Conservation (phyloP, 2,113 vertebrate genomes). For the Pampusana beccarii region DNA sequence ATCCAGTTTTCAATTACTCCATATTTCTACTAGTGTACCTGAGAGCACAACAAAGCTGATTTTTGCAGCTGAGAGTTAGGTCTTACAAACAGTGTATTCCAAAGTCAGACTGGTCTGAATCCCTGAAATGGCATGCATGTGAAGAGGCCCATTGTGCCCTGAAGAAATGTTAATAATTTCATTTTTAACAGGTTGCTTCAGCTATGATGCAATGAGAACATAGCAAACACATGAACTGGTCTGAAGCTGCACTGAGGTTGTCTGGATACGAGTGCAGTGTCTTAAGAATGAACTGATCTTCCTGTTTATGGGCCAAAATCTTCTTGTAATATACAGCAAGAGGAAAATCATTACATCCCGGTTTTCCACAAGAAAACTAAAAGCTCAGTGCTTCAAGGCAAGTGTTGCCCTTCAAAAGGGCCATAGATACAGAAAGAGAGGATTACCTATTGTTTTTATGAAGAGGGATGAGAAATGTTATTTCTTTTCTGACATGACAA, state of each 20-base stretch:
- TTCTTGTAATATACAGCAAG: background rate
- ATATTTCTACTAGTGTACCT: background rate
- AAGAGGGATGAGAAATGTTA: background rate
- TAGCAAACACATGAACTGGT: background rate
- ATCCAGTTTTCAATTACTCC: conserved; percentile 32
- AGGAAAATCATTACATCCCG: background rate
- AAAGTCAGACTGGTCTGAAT: background rate
- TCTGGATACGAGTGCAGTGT: background rate
- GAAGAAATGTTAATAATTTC: background rate
- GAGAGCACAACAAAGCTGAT: background rate
- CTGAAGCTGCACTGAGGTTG: background rate
- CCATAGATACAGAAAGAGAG: background rate
- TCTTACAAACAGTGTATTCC: background rate
- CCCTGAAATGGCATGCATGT: background rate
- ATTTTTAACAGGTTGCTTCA: background rate
- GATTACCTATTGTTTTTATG: background rate
- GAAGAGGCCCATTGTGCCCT: background rate
- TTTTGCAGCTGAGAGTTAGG: background rate
- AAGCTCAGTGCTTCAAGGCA: background rate
- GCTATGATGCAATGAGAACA: background rate
- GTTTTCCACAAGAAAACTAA: background rate
- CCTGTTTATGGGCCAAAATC: background rate
- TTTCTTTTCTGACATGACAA: background rate
- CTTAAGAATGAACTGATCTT: background rate
- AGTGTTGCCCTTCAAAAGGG: background rate